phyloP scores from a whole-genome alignment of 2,113 vertebrate species.

The Oreochromis niloticus region DNA sequence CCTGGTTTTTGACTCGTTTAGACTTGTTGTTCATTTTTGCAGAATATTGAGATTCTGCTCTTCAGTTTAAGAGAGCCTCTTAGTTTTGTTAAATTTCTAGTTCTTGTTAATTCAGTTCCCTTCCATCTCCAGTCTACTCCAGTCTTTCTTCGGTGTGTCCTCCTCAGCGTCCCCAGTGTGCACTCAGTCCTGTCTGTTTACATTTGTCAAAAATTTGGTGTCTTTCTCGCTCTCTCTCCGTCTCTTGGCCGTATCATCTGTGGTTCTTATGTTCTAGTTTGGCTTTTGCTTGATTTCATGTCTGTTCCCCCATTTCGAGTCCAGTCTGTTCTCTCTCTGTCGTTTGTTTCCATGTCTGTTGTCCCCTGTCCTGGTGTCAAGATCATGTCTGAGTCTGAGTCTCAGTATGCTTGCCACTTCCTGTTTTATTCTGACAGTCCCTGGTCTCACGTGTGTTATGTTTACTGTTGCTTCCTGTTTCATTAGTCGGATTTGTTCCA shows the following conservation, averaged over 20 bases:
- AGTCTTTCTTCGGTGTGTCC: neutral
- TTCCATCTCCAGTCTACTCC: neutral
- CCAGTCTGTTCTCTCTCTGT: neutral
- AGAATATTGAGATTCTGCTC: neutral
- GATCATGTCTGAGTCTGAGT: rapidly evolving
- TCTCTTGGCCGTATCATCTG: neutral
- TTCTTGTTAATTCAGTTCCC: neutral
- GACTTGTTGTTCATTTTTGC: neutral
- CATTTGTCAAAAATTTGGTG: neutral
- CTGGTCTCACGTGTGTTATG: rapidly evolving
- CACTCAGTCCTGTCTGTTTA: neutral
- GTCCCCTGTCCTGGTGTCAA: neutral
- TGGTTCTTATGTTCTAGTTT: neutral
- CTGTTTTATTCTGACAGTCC: neutral
- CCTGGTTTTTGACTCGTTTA: neutral
- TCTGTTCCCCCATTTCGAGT: neutral
- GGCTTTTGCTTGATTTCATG: neutral
- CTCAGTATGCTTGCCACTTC: neutral
- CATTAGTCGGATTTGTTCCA: neutral
- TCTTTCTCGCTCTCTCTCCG: neutral
- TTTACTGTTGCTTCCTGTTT: neutral
- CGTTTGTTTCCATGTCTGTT: neutral
- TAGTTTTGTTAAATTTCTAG: neutral
- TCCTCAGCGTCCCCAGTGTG: neutral
- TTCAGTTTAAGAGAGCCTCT: neutral